phyloP scores from a whole-genome alignment of 1,140 invertebrate species.

The Mesaphorura yosii region DNA sequence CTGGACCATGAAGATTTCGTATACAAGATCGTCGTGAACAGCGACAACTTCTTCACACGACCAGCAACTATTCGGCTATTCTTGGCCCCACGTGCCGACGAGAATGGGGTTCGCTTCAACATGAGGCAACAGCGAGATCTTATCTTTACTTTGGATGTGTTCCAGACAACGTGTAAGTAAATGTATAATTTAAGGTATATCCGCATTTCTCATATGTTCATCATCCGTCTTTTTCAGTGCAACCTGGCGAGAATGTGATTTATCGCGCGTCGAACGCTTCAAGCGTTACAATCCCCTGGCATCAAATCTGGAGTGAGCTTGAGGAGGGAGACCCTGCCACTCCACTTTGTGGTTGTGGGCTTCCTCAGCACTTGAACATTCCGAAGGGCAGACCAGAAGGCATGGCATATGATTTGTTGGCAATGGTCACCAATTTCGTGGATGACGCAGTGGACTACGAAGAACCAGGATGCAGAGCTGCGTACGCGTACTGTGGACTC shows the following conservation, averaged over 20 bases:
- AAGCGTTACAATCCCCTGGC: slow-evolving; percentile 24
- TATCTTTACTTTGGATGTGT: slow-evolving; percentile 4
- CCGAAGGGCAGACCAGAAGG: slow-evolving; percentile 59
- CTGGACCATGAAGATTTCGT: slow-evolving; percentile 6
- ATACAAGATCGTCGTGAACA: background rate
- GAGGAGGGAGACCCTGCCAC: background rate
- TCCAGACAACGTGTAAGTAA: background rate
- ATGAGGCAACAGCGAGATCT: background rate
- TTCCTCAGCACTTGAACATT: slow-evolving; percentile 72
- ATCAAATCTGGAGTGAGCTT: slow-evolving; percentile 33
- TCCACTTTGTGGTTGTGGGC: slow-evolving; percentile 61
- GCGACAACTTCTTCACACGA: background rate
- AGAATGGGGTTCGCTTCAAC: background rate
- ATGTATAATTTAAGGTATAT: background rate
- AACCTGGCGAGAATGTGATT: background rate
- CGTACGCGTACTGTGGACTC: slow-evolving; percentile 36
- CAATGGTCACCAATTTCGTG: slow-evolving; percentile 64
- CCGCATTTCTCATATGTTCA: background rate
- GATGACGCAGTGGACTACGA: slow-evolving; percentile 42
- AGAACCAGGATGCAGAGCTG: background rate
- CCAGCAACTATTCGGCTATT: slow-evolving; percentile 2
- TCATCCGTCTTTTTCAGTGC: background rate
- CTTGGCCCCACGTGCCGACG: slow-evolving; percentile 6
- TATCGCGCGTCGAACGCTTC: background rate
- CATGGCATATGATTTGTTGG: slow-evolving; percentile 58